phyloP scores from a whole-genome alignment of 2,797 vertebrate species.

The Hyperoplus immaculatus region DNA sequence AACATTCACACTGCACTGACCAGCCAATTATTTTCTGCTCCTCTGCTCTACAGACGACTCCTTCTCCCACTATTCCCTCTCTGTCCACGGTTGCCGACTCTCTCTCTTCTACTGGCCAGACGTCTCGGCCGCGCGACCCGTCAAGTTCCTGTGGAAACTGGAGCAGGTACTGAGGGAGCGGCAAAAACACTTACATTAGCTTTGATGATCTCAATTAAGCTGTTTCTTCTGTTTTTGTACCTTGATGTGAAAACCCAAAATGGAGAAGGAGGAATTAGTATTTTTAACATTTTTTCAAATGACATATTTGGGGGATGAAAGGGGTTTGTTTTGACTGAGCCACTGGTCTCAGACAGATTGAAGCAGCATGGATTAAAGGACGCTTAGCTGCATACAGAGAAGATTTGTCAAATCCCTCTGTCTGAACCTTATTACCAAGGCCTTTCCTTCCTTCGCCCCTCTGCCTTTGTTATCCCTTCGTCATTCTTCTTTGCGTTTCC shows the following conservation, averaged over 20 bases:
- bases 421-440: conserved; percentile 61
- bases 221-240: conserved; percentile 35
- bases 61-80: conserved; percentile 95
- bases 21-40: conserved; percentile 33
- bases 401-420: conserved; percentile 78
- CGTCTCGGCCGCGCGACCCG: conserved; percentile 92
- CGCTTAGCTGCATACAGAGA: conserved; percentile 67
- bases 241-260: conserved; percentile 31
- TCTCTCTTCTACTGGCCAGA: conserved; percentile 98
- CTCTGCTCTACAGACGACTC: conserved; percentile 89
- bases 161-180: conserved; percentile 90
- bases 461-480: conserved; percentile 31
- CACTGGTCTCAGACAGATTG: conserved; percentile 74
- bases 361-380: conserved; percentile 72
- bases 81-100: conserved; percentile 96
- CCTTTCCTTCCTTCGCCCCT: conserved; percentile 36
- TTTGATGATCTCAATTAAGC: conserved; percentile 34
- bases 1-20: conserved; percentile 11
- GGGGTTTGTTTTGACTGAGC: conserved; percentile 64
- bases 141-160: conserved; percentile 99
- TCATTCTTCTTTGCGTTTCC: conserved; percentile 21
- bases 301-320: not conserved
- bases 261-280: not conserved
- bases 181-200: conserved; percentile 10
- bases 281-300: not conserved